These are phyloP conservation scores for Macrostomum cliftonense DNA, from an alignment of 2,888 invertebrate species.

Conservation along the genomic window DNA sequence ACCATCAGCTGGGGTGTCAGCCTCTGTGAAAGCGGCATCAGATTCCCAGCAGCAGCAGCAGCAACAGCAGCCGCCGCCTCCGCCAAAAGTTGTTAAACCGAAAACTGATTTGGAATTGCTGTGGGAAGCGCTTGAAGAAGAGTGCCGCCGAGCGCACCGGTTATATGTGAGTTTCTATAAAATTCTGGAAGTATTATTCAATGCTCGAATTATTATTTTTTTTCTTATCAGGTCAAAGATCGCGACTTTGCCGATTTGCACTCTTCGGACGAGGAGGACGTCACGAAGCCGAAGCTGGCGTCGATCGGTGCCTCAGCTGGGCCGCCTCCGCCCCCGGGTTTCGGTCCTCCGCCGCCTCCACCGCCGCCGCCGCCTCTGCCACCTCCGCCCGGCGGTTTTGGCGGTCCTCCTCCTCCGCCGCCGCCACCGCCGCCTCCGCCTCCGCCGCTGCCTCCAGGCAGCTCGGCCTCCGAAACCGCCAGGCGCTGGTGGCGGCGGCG, in stretches of 20 bases:
- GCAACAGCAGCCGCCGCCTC: constrained; percentile 8
- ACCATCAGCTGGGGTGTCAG: too few species aligned
- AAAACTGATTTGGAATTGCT: constrained; percentile 70
- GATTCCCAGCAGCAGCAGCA: too few species aligned
- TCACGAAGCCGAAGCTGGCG: constrained; percentile 39
- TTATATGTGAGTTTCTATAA: too few species aligned
- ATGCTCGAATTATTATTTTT: too few species aligned
- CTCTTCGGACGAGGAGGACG: constrained; percentile 59
- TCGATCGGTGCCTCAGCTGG: constrained; percentile 16
- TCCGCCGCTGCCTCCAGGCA: constrained; percentile 14
- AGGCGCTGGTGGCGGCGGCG: neutral
- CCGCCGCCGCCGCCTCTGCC: constrained; percentile 38
- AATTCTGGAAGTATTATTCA: too few species aligned
- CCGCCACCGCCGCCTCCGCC: constrained; percentile 20
- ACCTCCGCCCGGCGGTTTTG: constrained; percentile 14
- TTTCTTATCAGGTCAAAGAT: constrained; percentile 70
- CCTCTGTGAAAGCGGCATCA: constrained; percentile 52
- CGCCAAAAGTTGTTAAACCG: constrained; percentile 14
- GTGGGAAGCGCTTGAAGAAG: constrained; percentile 61
- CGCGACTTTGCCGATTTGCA: constrained; percentile 84
- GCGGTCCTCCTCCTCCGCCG: constrained; percentile 19
- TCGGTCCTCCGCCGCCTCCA: constrained; percentile 17
- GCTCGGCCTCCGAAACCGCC: constrained; percentile 12
- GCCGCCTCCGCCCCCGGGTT: constrained; percentile 19
- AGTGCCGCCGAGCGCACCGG: constrained; percentile 43